Evolutionary conservation across 2,888 invertebrate genomes (phyloP).

Genomic region (Hemaris fuciformis): DNA sequence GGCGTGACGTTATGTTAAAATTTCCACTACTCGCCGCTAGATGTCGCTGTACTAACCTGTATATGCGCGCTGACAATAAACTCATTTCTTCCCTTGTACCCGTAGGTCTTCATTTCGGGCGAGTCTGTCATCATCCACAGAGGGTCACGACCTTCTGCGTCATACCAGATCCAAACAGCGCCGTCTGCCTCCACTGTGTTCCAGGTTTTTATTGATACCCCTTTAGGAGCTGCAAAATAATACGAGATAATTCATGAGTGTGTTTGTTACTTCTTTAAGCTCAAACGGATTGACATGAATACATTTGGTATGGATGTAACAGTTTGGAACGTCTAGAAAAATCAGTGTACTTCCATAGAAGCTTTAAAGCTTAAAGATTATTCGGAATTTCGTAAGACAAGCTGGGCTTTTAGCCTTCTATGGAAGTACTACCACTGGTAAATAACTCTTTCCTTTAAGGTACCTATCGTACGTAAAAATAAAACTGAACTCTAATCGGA

Average conservation of each 20-base stretch:
- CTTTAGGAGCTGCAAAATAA: conserved; percentile 84
- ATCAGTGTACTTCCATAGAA: too few species aligned
- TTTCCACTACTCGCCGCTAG: not conserved
- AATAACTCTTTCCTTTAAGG: too few species aligned
- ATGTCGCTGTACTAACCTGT: conserved; percentile 79
- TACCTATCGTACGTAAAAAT: too few species aligned
- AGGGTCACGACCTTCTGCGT: conserved; percentile 86
- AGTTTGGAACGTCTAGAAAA: too few species aligned
- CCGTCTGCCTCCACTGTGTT: conserved; percentile 85
- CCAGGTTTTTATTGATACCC: conserved; percentile 87
- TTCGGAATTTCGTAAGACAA: too few species aligned
- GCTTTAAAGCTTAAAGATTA: too few species aligned
- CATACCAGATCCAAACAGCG: conserved; percentile 91
- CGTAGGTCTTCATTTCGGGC: conserved; percentile 82
- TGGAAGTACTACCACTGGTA: too few species aligned
- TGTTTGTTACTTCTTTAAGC: not conserved
- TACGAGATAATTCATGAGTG: not conserved
- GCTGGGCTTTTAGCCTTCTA: too few species aligned
- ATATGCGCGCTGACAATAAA: conserved; percentile 89
- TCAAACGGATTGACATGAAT: too few species aligned
- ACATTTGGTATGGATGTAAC: too few species aligned
- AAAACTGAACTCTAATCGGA: too few species aligned
- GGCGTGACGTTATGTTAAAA: too few species aligned
- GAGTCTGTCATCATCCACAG: conserved; percentile 84
- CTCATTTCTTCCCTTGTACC: conserved; percentile 89